phyloP scores from a whole-genome alignment of 2,797 vertebrate genomes.

The Emydoidea blandingii region DNA sequence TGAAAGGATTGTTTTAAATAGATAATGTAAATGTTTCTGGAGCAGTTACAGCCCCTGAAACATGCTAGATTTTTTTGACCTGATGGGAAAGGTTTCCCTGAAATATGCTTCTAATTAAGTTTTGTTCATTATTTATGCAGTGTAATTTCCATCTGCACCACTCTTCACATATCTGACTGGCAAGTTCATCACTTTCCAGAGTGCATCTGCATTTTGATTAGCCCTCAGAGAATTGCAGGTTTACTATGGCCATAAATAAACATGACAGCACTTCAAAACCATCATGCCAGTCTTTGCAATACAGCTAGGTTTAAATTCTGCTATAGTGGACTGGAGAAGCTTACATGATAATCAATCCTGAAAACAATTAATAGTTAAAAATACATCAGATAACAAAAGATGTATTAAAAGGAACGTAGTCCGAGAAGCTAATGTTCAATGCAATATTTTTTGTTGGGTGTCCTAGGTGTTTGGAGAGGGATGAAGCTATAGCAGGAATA shows the following conservation, averaged over 20 bases:
- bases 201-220: not conserved
- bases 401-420: not conserved
- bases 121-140: constrained; percentile 20
- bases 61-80: not conserved
- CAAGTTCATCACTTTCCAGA: not conserved
- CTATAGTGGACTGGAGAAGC: not conserved
- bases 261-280: not conserved
- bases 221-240: not conserved
- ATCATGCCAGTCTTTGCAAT: not conserved
- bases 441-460: not conserved
- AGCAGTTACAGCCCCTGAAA: not conserved
- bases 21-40: not conserved
- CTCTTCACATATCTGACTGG: not conserved
- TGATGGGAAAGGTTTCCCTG: not conserved
- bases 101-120: not conserved
- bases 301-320: not conserved
- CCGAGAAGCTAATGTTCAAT: not conserved
- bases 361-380: not conserved
- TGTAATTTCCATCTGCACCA: not conserved
- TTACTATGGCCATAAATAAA: not conserved
- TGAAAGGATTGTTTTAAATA: not conserved
- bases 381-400: not conserved
- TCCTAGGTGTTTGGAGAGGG: not conserved
- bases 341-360: not conserved
- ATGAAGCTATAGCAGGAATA: not conserved